Evolutionary conservation across 2,888 invertebrate species (phyloP).

Genomic region (Stegana nigrithorax): DNA sequence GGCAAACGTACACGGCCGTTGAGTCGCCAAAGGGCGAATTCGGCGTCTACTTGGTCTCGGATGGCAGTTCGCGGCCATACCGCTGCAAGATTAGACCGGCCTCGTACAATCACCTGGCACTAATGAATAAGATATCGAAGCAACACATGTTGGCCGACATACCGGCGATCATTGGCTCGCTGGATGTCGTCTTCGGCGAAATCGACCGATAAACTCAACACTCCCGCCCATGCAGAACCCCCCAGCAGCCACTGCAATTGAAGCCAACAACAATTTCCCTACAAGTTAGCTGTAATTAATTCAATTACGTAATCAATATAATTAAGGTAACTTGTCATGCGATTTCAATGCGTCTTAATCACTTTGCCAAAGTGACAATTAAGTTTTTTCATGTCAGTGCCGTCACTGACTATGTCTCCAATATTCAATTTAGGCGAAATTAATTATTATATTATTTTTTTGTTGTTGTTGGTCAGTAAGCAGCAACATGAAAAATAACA

Average conservation of each 20-base stretch:
- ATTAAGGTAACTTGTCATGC: too few relatives aligned
- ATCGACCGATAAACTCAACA: conserved; percentile 72
- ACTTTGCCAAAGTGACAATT: too few relatives aligned
- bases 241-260: too few relatives aligned
- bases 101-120: conserved; percentile 74
- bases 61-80: conserved; percentile 83
- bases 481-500: too few relatives aligned
- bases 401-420: background rate
- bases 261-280: too few relatives aligned
- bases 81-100: conserved; percentile 74
- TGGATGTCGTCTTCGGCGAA: conserved; percentile 75
- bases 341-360: too few relatives aligned
- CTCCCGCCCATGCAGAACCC: too few relatives aligned
- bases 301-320: too few relatives aligned
- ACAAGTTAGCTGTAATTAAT: too few relatives aligned
- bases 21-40: conserved; percentile 91
- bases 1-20: conserved; percentile 81
- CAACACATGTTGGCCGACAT: conserved; percentile 82
- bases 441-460: background rate
- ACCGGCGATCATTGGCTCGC: conserved; percentile 79
- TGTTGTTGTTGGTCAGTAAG: too few relatives aligned
- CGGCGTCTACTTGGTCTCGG: conserved; percentile 87
- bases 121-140: conserved; percentile 74
- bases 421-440: background rate
- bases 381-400: too few relatives aligned